Percentiles rank a stretch among this genome's conserved stretches.
These are phyloP conservation scores for Myiagra hebetior DNA, from an alignment of 2,113 vertebrate genomes.

Conservation along the genomic window DNA sequence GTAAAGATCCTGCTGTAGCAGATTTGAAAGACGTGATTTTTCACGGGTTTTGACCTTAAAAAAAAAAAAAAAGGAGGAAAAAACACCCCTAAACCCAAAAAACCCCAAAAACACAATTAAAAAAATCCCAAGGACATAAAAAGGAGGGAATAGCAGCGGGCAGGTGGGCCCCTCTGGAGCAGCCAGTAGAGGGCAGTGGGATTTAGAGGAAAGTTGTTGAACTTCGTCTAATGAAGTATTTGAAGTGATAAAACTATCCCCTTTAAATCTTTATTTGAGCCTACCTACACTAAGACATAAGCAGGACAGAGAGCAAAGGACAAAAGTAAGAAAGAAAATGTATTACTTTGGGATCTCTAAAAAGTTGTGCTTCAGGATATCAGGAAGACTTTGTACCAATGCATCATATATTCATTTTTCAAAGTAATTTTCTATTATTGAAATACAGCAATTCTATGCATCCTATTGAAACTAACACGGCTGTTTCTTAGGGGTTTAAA, in stretches of 20 bases:
- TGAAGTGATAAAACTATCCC: neutral
- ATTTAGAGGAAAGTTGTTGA: conserved; percentile 20
- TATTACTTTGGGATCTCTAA: neutral
- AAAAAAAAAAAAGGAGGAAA: accelerated
- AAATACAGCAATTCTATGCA: neutral
- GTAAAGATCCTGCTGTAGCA: neutral
- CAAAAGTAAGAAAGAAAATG: neutral
- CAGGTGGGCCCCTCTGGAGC: neutral
- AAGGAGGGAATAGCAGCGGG: neutral
- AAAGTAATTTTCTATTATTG: neutral
- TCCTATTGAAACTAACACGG: neutral
- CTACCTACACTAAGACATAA: neutral
- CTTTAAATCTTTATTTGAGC: neutral
- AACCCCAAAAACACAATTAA: accelerated
- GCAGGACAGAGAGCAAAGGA: neutral
- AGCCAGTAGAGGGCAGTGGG: conserved; percentile 57
- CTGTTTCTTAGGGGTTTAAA: neutral
- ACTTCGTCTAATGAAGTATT: neutral
- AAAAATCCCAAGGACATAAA: neutral
- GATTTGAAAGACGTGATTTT: neutral
- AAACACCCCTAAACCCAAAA: accelerated
- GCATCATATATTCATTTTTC: neutral
- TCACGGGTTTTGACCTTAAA: neutral
- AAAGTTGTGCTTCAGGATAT: neutral
- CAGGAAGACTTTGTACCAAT: neutral